Base-by-base conservation (phyloP, 1,140 invertebrate genomes). In the Melitaea cinxia region DNA sequence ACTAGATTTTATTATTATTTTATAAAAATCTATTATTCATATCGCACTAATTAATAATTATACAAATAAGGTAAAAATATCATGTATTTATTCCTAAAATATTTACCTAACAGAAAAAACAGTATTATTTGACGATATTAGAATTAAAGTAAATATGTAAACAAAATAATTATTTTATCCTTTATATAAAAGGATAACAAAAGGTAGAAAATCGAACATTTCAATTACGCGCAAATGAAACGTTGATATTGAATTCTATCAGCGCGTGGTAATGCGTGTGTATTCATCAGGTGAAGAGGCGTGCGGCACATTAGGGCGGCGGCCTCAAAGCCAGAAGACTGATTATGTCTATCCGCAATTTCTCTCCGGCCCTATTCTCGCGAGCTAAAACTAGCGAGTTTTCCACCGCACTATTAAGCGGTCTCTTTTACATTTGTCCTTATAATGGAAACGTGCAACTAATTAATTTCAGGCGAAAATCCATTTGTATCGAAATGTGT, bases 271-370 rank as follows among this genome's bases (percentile, higher is more conserved):
- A 80, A 80, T 77, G 80, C 71, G 77, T 81, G 73, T 77, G 77
- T 82, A 88, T 88, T 87, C 85, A 86, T 88, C 87, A 86, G 85
- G 78, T 82, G 83, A 84, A 80, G 82, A 86, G 81, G 80, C 77
- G 81, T 72, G 81, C 55, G 78, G 74, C 80, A 82, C 85, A 88
- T 89, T 88, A 86, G 85, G 80, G 79, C 77, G 71, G 76, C 69
- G 78, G 85, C 86, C 84, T 88, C 85, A 86, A 91, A 91, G 86
- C 88, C 88, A 86, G 84, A 88, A 90, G 88, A 91, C 86, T 91
- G 88, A 91, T 89, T 91, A 88, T 88, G 88, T 89, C 84, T 89
- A 89, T 88, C 82, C 86, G 85, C 88, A 85, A 89, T 91, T 91
- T 88, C 86, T 88, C 88, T 84, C 81, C 80, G 80, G 80, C 82